Evolutionary conservation across 2,888 invertebrate genomes (phyloP).

Genomic region (Ennomos quercinarius): DNA sequence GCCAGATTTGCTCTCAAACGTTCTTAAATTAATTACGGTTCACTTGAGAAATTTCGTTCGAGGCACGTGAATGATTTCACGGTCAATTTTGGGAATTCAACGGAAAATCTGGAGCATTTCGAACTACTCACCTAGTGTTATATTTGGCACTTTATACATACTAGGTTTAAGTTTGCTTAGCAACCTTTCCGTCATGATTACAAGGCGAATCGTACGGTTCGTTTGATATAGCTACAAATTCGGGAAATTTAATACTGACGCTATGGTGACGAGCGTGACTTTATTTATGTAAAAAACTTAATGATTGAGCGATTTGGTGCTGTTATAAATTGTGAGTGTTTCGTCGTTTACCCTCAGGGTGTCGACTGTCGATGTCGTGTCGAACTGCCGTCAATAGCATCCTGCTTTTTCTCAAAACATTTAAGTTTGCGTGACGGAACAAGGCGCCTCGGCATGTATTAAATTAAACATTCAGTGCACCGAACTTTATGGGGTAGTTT

Average conservation of each 20-base stretch:
- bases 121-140: constrained; percentile 24
- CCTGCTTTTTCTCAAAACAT: constrained; percentile 7
- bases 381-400: constrained; percentile 13
- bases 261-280: not conserved
- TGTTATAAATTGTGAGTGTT: constrained; percentile 17
- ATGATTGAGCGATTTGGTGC: constrained; percentile 31
- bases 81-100: constrained; percentile 30
- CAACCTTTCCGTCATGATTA: not conserved
- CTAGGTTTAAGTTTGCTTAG: not conserved
- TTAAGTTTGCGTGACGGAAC: constrained; percentile 11
- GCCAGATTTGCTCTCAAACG: constrained; percentile 39
- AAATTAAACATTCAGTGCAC: constrained; percentile 1
- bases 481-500: not conserved
- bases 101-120: constrained; percentile 13
- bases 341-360: constrained; percentile 19
- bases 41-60: constrained; percentile 35
- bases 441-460: not conserved
- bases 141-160: constrained; percentile 4
- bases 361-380: constrained; percentile 19
- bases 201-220: too few relatives aligned
- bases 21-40: constrained; percentile 40
- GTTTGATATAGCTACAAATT: too few relatives aligned
- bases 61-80: constrained; percentile 31
- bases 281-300: constrained; percentile 27
- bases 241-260: too few relatives aligned